Percentiles rank a stretch among this genome's conserved stretches.
These are phyloP conservation scores for Ophiothrix spiculata DNA, from an alignment of 35 echinoderm and acorn worm genomes.

Conservation along the genomic window DNA sequence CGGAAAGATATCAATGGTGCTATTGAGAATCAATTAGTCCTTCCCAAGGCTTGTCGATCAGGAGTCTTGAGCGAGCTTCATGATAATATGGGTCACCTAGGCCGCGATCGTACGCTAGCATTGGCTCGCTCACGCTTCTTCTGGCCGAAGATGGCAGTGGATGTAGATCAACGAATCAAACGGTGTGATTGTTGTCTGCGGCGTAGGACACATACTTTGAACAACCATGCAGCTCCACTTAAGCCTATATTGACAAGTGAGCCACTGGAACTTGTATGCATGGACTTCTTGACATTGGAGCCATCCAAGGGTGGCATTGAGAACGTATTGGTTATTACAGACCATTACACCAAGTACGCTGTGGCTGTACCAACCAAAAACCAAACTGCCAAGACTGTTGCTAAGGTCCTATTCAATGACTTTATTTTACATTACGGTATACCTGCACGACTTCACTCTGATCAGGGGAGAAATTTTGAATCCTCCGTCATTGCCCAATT, in stretches of 20 bases:
- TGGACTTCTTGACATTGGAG: conserved; percentile 18
- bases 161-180: not conserved
- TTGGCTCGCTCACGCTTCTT: conserved; percentile 16
- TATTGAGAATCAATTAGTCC: conserved; percentile 17
- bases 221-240: not conserved
- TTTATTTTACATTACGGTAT: conserved; percentile 3
- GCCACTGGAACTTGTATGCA: conserved; percentile 20
- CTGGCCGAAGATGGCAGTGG: conserved; percentile 36
- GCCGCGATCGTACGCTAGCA: conserved; percentile 26
- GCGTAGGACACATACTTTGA: not conserved
- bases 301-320: not conserved
- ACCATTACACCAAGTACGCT: conserved; percentile 49
- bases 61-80: conserved; percentile 32
- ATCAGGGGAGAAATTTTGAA: conserved; percentile 74
- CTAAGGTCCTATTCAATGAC: not conserved
- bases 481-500: conserved; percentile 55
- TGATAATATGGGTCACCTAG: conserved; percentile 51
- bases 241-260: not conserved
- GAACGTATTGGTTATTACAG: conserved; percentile 1
- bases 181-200: not conserved
- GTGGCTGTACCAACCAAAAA: not conserved
- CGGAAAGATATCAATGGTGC: not conserved
- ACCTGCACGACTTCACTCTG: conserved; percentile 28
- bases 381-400: conserved; percentile 9
- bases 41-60: conserved; percentile 25